phyloP scores from a whole-genome alignment of 1,140 invertebrate genomes.

The Drosophila suzukii region DNA sequence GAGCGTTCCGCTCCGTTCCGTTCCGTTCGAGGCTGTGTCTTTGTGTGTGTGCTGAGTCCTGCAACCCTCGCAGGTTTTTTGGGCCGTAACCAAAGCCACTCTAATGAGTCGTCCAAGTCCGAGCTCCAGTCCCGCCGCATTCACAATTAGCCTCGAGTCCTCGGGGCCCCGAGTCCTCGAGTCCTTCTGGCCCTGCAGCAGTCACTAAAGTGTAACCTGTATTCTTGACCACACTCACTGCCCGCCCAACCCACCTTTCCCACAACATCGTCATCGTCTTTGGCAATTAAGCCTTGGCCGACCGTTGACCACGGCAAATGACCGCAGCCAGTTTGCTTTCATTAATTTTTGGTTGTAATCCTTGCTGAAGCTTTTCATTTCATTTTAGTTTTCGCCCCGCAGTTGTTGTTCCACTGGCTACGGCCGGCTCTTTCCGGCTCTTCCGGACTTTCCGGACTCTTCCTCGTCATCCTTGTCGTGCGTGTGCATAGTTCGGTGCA shows the following conservation, averaged over 20 bases:
- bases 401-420: constrained; percentile 34
- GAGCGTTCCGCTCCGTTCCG: constrained; percentile 15
- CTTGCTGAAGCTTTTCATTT: constrained; percentile 83
- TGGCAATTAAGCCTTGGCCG: constrained; percentile 80
- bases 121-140: constrained; percentile 41
- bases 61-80: constrained; percentile 54
- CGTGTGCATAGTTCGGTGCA: constrained; percentile 72
- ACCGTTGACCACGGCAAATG: constrained; percentile 82
- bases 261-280: constrained; percentile 60
- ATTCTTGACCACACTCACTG: constrained; percentile 50
- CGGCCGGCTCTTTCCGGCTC: constrained; percentile 5
- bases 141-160: constrained; percentile 52
- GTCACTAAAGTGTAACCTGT: constrained; percentile 59
- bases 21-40: constrained; percentile 25
- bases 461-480: constrained; percentile 42
- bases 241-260: constrained; percentile 11
- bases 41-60: constrained; percentile 22
- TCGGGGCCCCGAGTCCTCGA: constrained; percentile 23
- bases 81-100: constrained; percentile 46
- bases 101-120: constrained; percentile 57
- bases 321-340: constrained; percentile 83
- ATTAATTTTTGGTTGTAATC: constrained; percentile 84
- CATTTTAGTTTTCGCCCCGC: constrained; percentile 69
- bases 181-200: constrained; percentile 45
- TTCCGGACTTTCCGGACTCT: constrained; percentile 6